A percentile compares a stretch with the other conserved stretches of the same genome.
phyloP scores from a whole-genome alignment of 92 coral and sea anemone genomes.

The Hydrozoanthus gracilis region DNA sequence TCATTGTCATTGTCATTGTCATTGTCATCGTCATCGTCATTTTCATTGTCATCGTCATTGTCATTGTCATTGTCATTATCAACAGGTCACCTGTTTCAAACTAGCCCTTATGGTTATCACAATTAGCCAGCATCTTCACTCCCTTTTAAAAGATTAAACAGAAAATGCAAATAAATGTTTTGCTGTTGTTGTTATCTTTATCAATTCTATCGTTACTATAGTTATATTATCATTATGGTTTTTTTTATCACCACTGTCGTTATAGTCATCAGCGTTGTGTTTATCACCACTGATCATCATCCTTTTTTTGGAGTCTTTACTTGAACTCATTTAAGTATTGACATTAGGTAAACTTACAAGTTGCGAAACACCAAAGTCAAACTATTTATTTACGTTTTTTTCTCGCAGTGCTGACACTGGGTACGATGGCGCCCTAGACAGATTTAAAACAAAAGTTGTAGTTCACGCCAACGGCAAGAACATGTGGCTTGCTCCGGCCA shows the following conservation, averaged over 20 bases:
- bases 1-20: not conserved
- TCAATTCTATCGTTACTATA: not conserved
- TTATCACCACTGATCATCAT: not conserved
- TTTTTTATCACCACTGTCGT: not conserved
- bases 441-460: constrained; percentile 42
- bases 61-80: not conserved
- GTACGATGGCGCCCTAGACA: constrained; percentile 37
- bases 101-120: too few relatives aligned
- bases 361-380: too few relatives aligned
- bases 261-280: not conserved
- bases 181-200: not conserved
- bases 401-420: constrained; percentile 25
- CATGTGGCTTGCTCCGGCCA: constrained; percentile 47
- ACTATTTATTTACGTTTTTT: not conserved
- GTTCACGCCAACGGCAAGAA: constrained; percentile 13
- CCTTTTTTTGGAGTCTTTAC: not conserved
- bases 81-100: not conserved
- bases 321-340: not conserved
- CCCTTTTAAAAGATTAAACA: too few relatives aligned
- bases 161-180: not conserved
- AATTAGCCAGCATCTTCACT: too few relatives aligned
- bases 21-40: not conserved
- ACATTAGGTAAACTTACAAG: not conserved
- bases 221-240: not conserved
- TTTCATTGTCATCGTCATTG: not conserved